Percentiles rank a stretch among this genome's conserved stretches.
phyloP scores from a whole-genome alignment of 2,888 invertebrate species.

The Eupithecia abbreviata region DNA sequence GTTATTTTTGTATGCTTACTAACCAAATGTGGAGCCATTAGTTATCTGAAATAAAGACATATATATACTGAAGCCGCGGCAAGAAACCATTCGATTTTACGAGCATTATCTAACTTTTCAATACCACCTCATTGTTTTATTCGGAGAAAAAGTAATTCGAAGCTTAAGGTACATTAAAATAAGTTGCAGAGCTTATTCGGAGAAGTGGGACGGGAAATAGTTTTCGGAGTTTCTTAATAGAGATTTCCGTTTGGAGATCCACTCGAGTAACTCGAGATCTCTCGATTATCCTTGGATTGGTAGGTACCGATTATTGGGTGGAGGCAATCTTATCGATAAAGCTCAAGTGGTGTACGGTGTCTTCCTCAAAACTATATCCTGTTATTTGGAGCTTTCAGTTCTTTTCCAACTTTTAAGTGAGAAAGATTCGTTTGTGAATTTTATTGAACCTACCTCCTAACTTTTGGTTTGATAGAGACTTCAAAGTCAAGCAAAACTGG shows the following conservation, averaged over 20 bases:
- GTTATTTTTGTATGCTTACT: too few species aligned
- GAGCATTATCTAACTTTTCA: too few species aligned
- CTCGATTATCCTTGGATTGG: constrained; percentile 9
- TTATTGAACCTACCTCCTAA: background rate
- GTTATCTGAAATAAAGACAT: too few species aligned
- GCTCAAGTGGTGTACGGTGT: constrained; percentile 1
- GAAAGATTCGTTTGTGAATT: background rate
- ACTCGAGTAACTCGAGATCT: constrained; percentile 5
- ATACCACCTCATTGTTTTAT: too few species aligned
- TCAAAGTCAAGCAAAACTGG: background rate
- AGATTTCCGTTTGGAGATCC: constrained; percentile 8
- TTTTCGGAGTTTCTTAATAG: constrained; percentile 8
- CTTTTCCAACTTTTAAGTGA: background rate
- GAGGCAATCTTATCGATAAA: constrained; percentile 11
- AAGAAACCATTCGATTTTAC: too few species aligned
- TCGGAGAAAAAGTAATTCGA: too few species aligned
- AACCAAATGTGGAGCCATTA: too few species aligned
- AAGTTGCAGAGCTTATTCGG: background rate
- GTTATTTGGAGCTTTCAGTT: background rate
- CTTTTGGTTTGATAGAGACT: background rate
- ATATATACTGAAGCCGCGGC: too few species aligned
- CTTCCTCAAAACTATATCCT: background rate
- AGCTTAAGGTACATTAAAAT: background rate
- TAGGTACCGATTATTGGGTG: constrained; percentile 1
- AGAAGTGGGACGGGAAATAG: constrained; percentile 2